Conservation (phyloP, 2,113 vertebrate species). For the Mormyrus lacerda region DNA sequence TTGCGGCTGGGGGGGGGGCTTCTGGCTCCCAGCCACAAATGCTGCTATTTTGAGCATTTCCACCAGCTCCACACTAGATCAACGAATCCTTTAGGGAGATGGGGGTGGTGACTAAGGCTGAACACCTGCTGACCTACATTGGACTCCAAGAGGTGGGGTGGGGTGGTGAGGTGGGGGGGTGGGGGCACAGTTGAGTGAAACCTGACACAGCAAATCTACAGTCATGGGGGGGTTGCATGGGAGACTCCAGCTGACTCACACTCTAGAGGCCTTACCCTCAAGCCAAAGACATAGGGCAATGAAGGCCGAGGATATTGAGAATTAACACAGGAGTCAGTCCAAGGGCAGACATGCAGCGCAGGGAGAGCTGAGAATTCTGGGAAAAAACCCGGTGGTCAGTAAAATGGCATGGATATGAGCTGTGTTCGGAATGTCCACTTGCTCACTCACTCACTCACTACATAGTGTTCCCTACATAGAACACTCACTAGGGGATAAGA, state of each 20-base stretch:
- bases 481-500: background rate
- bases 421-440: background rate
- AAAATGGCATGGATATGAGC: background rate
- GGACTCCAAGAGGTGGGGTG: background rate
- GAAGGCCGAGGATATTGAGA: background rate
- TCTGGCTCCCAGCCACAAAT: background rate
- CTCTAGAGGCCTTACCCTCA: background rate
- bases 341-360: background rate
- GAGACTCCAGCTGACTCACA: constrained; percentile 1
- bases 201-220: background rate
- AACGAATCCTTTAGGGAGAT: background rate
- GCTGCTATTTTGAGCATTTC: constrained; percentile 6
- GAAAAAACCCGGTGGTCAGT: background rate
- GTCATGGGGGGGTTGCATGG: background rate
- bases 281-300: background rate
- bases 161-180: background rate
- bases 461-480: background rate
- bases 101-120: background rate
- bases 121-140: constrained; percentile 6
- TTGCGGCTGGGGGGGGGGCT: background rate
- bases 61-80: background rate
- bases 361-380: background rate
- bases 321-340: background rate
- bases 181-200: background rate
- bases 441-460: background rate